Conservation (phyloP, 2,113 vertebrate genomes). For the Pseudonaja textilis region DNA sequence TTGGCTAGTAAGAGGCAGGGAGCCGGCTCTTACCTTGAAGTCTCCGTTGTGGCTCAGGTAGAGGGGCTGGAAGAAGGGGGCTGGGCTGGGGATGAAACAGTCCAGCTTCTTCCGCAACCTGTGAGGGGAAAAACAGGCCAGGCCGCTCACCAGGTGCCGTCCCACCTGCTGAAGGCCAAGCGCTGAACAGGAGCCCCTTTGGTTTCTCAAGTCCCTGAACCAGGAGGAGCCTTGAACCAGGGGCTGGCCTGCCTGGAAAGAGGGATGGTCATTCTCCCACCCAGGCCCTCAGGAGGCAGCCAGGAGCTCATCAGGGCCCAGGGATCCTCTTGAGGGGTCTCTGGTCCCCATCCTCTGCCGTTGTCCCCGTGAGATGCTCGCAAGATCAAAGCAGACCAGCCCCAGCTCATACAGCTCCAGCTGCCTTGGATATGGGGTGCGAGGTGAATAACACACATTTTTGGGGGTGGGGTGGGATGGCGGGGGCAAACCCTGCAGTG, state of each 20-base stretch:
- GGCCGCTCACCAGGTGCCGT: not conserved
- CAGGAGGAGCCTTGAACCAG: not conserved
- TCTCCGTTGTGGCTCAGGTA: not conserved
- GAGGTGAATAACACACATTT: not conserved
- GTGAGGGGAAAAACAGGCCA: not conserved
- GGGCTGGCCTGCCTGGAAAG: not conserved
- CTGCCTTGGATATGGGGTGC: not conserved
- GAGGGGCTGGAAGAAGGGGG: not conserved
- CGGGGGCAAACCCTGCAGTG: not conserved
- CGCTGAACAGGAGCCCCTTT: not conserved
- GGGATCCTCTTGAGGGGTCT: not conserved
- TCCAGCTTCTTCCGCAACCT: conserved; percentile 1
- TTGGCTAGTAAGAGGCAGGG: not conserved
- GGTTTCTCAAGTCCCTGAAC: not conserved
- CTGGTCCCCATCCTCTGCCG: not conserved
- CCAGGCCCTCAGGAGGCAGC: not conserved
- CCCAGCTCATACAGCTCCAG: not conserved
- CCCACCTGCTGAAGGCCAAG: not conserved
- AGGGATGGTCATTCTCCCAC: not conserved
- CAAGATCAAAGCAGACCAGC: not conserved
- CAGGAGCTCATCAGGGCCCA: not conserved
- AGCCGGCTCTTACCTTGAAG: not conserved
- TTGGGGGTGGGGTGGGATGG: no score
- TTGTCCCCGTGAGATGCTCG: not conserved
- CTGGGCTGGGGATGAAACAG: not conserved